phyloP scores from a whole-genome alignment of 2,797 vertebrate genomes.

The Brachyalestes nurse region DNA sequence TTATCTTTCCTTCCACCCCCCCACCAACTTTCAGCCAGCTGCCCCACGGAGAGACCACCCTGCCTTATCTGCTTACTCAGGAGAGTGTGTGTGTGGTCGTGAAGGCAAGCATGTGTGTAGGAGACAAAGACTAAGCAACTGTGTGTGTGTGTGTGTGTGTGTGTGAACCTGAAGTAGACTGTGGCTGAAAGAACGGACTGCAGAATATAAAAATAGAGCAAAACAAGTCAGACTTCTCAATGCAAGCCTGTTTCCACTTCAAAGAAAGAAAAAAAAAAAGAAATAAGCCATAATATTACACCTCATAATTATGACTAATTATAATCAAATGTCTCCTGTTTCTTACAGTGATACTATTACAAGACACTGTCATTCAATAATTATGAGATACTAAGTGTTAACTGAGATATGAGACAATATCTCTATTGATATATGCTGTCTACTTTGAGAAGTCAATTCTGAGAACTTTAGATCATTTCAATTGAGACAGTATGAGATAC shows the following conservation, averaged over 20 bases:
- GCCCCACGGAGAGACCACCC: slow-evolving; percentile 54
- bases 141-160: background rate
- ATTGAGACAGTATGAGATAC: no score
- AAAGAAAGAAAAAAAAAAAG: rapidly evolving
- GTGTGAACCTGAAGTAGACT: slow-evolving; percentile 22
- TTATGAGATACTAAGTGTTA: no score
- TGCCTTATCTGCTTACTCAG: slow-evolving; percentile 51
- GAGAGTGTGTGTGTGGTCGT: slow-evolving; percentile 35
- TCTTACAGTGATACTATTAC: background rate
- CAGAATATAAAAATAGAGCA: slow-evolving; percentile 64
- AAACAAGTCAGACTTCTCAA: slow-evolving; percentile 56
- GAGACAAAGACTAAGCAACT: background rate
- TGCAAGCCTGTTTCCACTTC: background rate
- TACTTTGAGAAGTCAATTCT: no score
- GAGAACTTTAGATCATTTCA: no score
- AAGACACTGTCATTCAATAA: background rate
- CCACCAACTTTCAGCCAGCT: slow-evolving; percentile 2
- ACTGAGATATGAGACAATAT: no score
- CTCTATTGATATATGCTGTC: no score
- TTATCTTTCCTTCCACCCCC: slow-evolving; percentile 21
- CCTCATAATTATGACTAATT: background rate
- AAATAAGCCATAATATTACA: background rate
- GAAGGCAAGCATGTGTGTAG: slow-evolving; percentile 27
- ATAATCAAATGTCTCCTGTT: background rate
- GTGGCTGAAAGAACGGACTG: slow-evolving; percentile 32